These are phyloP conservation scores for Strongylocentrotus purpuratus DNA, from an alignment of 35 echinoderm and acorn worm genomes.

Conservation along the genomic window DNA sequence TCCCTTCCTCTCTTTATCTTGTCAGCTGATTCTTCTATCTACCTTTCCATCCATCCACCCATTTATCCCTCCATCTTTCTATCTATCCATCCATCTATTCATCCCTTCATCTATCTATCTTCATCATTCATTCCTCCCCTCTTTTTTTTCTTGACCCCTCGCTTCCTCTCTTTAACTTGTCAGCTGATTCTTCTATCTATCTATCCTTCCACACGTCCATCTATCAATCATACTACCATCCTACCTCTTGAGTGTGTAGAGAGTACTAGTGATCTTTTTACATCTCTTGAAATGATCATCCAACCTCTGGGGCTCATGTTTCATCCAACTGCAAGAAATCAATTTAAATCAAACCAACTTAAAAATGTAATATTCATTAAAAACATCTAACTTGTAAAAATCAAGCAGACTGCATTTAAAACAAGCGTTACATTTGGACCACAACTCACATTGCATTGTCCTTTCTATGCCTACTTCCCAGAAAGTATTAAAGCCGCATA, in stretches of 20 bases:
- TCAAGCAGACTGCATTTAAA: no score
- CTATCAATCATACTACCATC: background rate
- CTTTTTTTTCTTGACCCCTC: no score
- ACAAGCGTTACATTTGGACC: no score
- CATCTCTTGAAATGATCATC: slow-evolving; percentile 91
- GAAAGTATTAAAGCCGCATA: no score
- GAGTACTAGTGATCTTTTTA: slow-evolving; percentile 92
- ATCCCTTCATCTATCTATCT: background rate
- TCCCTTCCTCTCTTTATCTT: no score
- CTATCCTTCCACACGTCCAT: background rate
- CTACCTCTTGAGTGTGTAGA: slow-evolving; percentile 95
- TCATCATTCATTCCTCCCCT: no score
- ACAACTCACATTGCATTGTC: no score
- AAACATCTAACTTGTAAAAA: background rate
- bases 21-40: no score
- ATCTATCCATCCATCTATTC: background rate
- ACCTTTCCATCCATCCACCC: no score
- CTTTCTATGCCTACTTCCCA: no score
- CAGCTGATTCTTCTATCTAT: background rate
- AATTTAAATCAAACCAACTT: background rate
- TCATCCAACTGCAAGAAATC: slow-evolving; percentile 77
- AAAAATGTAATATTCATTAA: background rate
- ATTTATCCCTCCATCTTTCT: background rate
- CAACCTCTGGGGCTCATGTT: slow-evolving; percentile 83
- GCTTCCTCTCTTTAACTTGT: no score